Evolutionary conservation across 2,888 invertebrate species (phyloP).

Genomic region (Colostygia pectinataria): DNA sequence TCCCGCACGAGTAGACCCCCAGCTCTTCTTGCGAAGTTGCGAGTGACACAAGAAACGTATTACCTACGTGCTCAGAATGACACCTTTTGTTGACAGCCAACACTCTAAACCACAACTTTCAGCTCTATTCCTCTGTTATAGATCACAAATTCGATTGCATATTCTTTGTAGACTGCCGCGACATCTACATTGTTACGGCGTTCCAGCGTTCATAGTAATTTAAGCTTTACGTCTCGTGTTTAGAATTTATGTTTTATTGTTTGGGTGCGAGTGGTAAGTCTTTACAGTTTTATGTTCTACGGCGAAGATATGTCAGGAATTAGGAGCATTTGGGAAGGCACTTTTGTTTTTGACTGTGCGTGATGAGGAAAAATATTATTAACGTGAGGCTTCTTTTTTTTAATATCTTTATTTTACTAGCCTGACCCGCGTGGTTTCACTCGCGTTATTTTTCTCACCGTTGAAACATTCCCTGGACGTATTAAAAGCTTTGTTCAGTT

Average conservation of each 20-base stretch:
- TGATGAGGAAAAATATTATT: slow-evolving; percentile 11
- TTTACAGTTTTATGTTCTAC: neutral
- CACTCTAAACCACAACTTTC: slow-evolving; percentile 5
- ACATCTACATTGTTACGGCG: neutral
- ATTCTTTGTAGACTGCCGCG: neutral
- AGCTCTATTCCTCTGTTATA: neutral
- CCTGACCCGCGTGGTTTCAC: too few relatives aligned
- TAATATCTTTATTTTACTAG: too few relatives aligned
- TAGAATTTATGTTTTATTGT: neutral
- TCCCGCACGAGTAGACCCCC: too few relatives aligned
- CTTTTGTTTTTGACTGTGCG: slow-evolving; percentile 25
- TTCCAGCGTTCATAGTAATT: neutral
- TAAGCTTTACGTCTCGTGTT: neutral
- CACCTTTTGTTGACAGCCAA: slow-evolving; percentile 9
- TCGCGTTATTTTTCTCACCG: too few relatives aligned
- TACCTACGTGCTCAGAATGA: slow-evolving; percentile 31
- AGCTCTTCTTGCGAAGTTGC: slow-evolving; percentile 15
- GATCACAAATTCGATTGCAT: slow-evolving; percentile 1
- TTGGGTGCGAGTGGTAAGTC: neutral
- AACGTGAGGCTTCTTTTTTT: too few relatives aligned
- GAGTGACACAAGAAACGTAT: slow-evolving; percentile 27
- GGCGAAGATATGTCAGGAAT: slow-evolving; percentile 6
- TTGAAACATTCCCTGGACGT: too few relatives aligned
- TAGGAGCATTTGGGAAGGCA: slow-evolving; percentile 4
- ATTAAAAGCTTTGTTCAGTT: too few relatives aligned